Percentiles rank a stretch among this genome's conserved stretches.
These are phyloP conservation scores for Xerus inauris DNA, from an alignment of 2,113 vertebrate species.

Conservation along the genomic window DNA sequence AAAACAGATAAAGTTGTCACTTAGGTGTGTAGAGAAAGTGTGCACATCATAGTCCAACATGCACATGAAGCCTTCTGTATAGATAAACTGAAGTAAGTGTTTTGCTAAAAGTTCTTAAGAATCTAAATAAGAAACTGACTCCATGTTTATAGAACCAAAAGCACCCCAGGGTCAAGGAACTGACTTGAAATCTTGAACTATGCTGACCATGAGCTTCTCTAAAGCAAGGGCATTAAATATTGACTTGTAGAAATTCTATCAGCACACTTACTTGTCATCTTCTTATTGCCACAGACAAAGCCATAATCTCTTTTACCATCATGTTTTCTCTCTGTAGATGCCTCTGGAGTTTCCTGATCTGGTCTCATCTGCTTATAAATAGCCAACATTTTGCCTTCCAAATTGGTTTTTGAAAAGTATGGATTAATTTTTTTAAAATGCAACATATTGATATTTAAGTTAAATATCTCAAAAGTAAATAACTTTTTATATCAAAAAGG, in stretches of 20 bases:
- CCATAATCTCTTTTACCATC: background rate
- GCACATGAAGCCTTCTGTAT: background rate
- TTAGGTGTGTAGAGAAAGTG: fast-evolving
- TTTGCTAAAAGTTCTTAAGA: background rate
- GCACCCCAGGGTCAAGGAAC: too few relatives aligned
- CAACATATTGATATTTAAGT: background rate
- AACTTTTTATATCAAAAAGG: background rate
- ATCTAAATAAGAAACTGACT: background rate
- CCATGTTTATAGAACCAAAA: background rate
- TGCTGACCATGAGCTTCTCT: background rate
- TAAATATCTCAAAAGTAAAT: background rate
- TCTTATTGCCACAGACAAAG: background rate
- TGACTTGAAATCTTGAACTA: background rate
- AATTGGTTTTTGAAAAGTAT: background rate
- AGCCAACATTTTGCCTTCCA: background rate
- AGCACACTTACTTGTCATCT: background rate
- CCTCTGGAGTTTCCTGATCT: background rate
- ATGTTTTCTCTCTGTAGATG: background rate
- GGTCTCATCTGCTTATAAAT: background rate
- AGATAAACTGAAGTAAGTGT: background rate
- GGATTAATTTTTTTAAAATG: slow-evolving; percentile 16
- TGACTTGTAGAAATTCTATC: background rate
- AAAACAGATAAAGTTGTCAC: background rate
- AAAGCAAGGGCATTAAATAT: background rate
- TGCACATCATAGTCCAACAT: background rate